Conservation (phyloP, 2,888 invertebrate species). For the Osmoderma eremita region DNA sequence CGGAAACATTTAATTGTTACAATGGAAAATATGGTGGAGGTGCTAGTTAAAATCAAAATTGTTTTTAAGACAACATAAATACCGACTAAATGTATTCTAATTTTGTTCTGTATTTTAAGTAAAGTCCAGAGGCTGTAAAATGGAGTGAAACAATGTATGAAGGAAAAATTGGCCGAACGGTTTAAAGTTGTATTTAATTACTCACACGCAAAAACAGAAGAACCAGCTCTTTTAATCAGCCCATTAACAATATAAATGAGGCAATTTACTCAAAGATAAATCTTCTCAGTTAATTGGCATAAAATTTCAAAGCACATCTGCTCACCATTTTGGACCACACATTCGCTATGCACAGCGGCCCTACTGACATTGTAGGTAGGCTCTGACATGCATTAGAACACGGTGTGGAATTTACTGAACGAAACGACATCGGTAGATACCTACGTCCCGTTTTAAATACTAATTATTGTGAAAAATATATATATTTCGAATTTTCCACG, state of each 20-base stretch:
- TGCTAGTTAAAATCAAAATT: too few relatives aligned
- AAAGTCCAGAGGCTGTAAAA: too few relatives aligned
- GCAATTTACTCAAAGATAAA: constrained; percentile 45
- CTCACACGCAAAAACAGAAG: neutral
- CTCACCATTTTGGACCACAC: constrained; percentile 53
- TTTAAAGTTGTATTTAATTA: too few relatives aligned
- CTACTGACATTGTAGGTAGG: neutral
- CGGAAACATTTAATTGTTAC: too few relatives aligned
- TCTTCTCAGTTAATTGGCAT: constrained; percentile 55
- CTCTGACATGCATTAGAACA: neutral
- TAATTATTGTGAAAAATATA: neutral
- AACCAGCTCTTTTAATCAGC: constrained; percentile 26
- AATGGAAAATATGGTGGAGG: too few relatives aligned
- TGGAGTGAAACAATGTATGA: too few relatives aligned
- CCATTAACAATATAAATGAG: constrained; percentile 44
- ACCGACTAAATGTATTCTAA: too few relatives aligned
- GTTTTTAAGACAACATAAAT: too few relatives aligned
- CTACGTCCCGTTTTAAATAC: neutral
- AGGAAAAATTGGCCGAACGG: too few relatives aligned
- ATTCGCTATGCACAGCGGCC: constrained; percentile 5
- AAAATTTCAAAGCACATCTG: constrained; percentile 56
- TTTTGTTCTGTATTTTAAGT: too few relatives aligned
- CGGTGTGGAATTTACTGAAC: too few relatives aligned
- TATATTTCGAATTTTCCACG: neutral
- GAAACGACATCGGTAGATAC: too few relatives aligned